A percentile compares a stretch with the other conserved stretches of the same genome.
phyloP scores from a whole-genome alignment of 37 sponge, comb jelly and placozoan genomes.

The Eunapius fragilis region DNA sequence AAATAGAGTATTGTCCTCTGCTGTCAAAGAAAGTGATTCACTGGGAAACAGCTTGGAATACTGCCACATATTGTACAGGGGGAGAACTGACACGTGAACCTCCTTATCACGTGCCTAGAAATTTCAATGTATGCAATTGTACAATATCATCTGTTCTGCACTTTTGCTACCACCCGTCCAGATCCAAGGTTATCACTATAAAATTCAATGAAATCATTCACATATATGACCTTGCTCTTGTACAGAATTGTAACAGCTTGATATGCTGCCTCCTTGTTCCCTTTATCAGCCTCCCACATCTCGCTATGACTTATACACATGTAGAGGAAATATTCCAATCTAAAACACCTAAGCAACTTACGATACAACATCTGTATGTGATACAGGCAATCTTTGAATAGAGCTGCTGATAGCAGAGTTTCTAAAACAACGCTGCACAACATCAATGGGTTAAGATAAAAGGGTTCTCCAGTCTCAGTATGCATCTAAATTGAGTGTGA shows the following conservation, averaged over 20 bases:
- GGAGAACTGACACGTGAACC: not conserved
- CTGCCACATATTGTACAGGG: not conserved
- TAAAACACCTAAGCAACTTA: not conserved
- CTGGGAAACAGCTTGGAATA: not conserved
- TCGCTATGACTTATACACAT: not conserved
- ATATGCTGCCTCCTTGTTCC: not conserved
- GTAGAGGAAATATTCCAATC: not conserved
- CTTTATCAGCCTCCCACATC: not conserved
- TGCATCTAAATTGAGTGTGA: not conserved
- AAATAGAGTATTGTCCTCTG: not conserved
- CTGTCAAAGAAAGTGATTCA: not conserved
- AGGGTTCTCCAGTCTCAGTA: not conserved
- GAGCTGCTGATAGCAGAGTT: not conserved
- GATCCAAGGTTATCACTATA: not conserved
- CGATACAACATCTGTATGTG: not conserved
- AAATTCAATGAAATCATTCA: not conserved
- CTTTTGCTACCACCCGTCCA: not conserved
- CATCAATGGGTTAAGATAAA: not conserved
- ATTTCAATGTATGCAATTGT: not conserved
- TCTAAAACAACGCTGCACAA: too few relatives aligned
- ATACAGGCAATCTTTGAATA: not conserved
- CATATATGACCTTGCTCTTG: too few relatives aligned
- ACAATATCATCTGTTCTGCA: not conserved
- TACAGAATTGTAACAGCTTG: not conserved
- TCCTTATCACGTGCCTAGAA: not conserved